phyloP scores from a whole-genome alignment of 2,888 invertebrate genomes.

The Yponomeuta sedellus region DNA sequence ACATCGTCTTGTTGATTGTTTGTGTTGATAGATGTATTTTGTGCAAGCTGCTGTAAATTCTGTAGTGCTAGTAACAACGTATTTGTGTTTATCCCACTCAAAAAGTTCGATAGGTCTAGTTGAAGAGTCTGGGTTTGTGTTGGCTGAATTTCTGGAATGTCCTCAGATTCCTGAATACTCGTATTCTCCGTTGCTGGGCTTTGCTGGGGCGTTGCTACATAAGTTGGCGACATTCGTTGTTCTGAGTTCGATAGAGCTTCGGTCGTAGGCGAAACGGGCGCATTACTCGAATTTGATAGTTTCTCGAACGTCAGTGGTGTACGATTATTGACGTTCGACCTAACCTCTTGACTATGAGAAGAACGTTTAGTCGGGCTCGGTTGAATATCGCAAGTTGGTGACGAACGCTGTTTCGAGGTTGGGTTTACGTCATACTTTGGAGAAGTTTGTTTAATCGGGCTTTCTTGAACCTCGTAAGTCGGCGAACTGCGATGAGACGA shows the following conservation, averaged over 20 bases:
- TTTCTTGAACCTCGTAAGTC: neutral
- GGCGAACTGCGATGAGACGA: neutral
- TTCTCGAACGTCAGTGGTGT: neutral
- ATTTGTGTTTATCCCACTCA: conserved; percentile 61
- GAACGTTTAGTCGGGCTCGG: neutral
- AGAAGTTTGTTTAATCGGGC: neutral
- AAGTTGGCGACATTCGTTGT: neutral
- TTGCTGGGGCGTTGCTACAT: neutral
- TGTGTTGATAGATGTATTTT: conserved; percentile 30
- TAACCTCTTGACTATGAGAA: neutral
- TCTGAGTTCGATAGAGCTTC: neutral
- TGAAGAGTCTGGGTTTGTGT: conserved; percentile 25
- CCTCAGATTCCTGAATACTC: neutral
- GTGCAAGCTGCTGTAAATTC: conserved; percentile 58
- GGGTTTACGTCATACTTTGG: neutral
- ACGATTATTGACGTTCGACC: neutral
- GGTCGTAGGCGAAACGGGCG: neutral
- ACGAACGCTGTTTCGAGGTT: neutral
- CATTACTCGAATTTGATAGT: neutral
- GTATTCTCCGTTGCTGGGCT: neutral
- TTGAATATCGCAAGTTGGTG: neutral
- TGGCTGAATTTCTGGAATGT: conserved; percentile 14
- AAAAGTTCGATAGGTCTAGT: conserved; percentile 49
- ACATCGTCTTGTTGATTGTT: conserved; percentile 19
- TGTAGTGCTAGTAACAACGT: conserved; percentile 59